Evolutionary conservation across 1,140 invertebrate species (phyloP), one percentile per base, ranked within the genome.

Genomic region (Drosophila santomea): DNA sequence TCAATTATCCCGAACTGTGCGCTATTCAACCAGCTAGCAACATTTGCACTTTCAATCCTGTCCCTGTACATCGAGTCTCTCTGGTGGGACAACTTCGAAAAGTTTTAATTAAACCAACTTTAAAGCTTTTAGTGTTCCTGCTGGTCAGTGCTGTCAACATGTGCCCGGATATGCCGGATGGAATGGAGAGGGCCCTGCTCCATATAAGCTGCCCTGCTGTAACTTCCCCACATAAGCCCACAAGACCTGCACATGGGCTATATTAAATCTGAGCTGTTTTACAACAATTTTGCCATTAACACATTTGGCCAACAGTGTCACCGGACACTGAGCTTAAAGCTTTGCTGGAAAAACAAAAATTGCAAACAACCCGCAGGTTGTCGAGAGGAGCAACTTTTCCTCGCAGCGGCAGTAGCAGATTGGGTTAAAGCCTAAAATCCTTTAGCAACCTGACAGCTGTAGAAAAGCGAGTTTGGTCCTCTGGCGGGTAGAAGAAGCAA

Each of bases 21-120:
- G 38, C n/a, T 20, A 11, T 23, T 3, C 10, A 35, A 28, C 14
- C 23, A 55, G 62, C 55, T 45, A 35, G 62, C 38, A 20, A 25
- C 38, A 73, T 78, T 59, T 44, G 48, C 32, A 61, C 51, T 50
- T 23, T 20, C 43, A 11, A 44, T 71, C n/a, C 52, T 35, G 28
- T n/a, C 23, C 20, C 36, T 8, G 32, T 39, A 43, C 17, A 36
- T 48, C 35, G 64, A 58, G 58, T 71, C 66, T 44, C 54, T 58
- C 20, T 20, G 48, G 50, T 52, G 60, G 41, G 41, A 66, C 60
- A 76, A 76, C 55, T 76, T 76, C 35, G 43, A 41, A 76, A 85
- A 85, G 60, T 86, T 85, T 83, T 83, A 83, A 83, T 86, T 85
- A 85, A 85, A 81, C 78, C 78, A 85, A 85, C 78, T 86, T 85